These are phyloP conservation scores for Enteromius thamalakanensis DNA, from an alignment of 2,797 vertebrate genomes.

Conservation along the genomic window DNA sequence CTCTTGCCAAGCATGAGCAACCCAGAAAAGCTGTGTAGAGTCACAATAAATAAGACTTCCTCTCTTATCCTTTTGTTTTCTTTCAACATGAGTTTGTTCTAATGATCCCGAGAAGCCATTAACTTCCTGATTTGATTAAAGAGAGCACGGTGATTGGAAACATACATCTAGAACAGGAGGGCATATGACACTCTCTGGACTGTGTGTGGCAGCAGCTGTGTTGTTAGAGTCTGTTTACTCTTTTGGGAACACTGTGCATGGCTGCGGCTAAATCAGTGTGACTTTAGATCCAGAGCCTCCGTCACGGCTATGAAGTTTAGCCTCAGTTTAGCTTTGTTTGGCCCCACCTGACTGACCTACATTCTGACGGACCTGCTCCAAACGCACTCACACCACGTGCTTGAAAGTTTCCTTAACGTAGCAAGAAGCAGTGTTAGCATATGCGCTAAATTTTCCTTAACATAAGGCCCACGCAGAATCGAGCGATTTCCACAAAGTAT, in stretches of 20 bases:
- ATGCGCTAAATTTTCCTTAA: neutral
- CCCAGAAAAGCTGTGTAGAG: conserved; percentile 19
- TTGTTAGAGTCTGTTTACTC: conserved; percentile 45
- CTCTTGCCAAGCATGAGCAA: conserved; percentile 30
- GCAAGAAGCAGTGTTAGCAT: neutral
- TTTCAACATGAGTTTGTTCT: conserved; percentile 47
- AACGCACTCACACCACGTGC: conserved; percentile 2
- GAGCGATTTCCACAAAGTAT: neutral
- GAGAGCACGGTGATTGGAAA: conserved; percentile 56
- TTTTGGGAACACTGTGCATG: conserved; percentile 16
- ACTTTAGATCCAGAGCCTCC: conserved; percentile 32
- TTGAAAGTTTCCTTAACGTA: neutral
- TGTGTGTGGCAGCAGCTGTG: conserved; percentile 32
- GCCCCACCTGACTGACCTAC: conserved; percentile 77
- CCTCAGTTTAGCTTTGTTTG: conserved; percentile 70
- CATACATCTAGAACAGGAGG: conserved; percentile 45
- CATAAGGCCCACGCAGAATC: neutral
- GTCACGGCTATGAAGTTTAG: neutral
- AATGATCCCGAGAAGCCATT: conserved; percentile 56
- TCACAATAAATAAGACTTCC: conserved; percentile 45
- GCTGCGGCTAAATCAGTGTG: conserved; percentile 1
- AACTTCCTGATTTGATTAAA: conserved; percentile 62
- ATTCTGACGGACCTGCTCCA: conserved; percentile 59
- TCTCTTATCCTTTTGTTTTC: conserved; percentile 50
- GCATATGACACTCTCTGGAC: conserved; percentile 37